phyloP scores from a whole-genome alignment of 2,888 invertebrate genomes.

The Scaptomyza reducta region DNA sequence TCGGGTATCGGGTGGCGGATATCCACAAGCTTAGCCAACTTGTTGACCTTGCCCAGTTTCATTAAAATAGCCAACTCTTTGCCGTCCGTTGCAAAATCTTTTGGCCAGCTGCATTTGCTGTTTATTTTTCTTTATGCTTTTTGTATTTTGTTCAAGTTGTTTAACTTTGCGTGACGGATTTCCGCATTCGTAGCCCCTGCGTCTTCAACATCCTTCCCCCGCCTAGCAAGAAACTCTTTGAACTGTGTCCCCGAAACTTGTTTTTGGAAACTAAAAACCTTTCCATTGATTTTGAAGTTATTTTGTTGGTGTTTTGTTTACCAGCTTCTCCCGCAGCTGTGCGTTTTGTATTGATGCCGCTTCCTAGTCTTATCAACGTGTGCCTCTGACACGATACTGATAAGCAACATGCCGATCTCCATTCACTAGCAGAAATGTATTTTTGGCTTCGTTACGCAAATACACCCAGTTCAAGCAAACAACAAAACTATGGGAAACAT shows the following conservation, averaged over 20 bases:
- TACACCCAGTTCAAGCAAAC: slow-evolving; percentile 13
- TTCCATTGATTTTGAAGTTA: slow-evolving; percentile 33
- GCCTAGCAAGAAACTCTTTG: slow-evolving; percentile 37
- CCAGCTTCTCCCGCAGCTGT: slow-evolving; percentile 13
- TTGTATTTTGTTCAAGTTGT: slow-evolving; percentile 38
- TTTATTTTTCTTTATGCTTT: slow-evolving; percentile 18
- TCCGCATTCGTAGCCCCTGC: slow-evolving; percentile 56
- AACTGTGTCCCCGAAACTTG: slow-evolving; percentile 49
- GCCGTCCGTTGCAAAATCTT: slow-evolving; percentile 64
- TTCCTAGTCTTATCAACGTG: slow-evolving; percentile 34
- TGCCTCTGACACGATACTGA: slow-evolving; percentile 14
- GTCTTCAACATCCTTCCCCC: not conserved
- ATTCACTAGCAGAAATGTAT: slow-evolving; percentile 18
- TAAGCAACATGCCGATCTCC: slow-evolving; percentile 22
- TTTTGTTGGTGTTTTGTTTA: not conserved
- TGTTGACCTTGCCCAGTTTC: slow-evolving; percentile 65
- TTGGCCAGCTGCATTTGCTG: slow-evolving; percentile 55
- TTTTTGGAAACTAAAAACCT: slow-evolving; percentile 9
- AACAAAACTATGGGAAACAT: slow-evolving; percentile 10
- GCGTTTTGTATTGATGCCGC: slow-evolving; percentile 13
- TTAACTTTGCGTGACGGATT: slow-evolving; percentile 69
- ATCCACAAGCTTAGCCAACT: slow-evolving; percentile 43
- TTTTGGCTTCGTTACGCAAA: slow-evolving; percentile 43
- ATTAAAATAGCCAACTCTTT: slow-evolving; percentile 44
- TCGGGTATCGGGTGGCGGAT: slow-evolving; percentile 3